Conservation (phyloP, 2,113 vertebrate genomes). For the Pterophyllum scalare region DNA sequence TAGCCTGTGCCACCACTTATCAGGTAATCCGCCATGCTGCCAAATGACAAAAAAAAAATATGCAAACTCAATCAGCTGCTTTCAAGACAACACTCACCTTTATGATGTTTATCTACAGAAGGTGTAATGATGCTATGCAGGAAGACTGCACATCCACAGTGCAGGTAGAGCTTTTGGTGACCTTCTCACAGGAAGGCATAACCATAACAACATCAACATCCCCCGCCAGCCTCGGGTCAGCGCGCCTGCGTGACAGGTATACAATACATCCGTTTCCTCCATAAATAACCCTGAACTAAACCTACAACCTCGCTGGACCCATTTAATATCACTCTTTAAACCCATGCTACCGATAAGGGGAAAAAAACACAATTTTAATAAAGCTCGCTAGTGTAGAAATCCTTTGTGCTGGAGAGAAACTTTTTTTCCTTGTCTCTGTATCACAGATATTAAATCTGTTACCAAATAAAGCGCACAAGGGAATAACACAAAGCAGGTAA, state of each 20-base stretch:
- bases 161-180: constrained; percentile 23
- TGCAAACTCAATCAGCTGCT: constrained; percentile 17
- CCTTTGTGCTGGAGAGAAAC: background rate
- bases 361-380: background rate
- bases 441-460: background rate
- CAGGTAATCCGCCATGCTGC: constrained; percentile 92
- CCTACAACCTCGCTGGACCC: background rate
- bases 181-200: constrained; percentile 51
- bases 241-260: constrained; percentile 17
- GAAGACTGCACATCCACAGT: constrained; percentile 16
- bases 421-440: no score
- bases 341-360: background rate
- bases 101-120: background rate
- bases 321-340: background rate
- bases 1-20: constrained; percentile 93
- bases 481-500: background rate
- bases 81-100: background rate
- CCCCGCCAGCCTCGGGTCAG: background rate
- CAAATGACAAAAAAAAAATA: constrained; percentile 31
- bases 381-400: background rate
- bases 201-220: constrained; percentile 66
- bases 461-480: background rate
- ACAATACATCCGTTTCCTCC: background rate
- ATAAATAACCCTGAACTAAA: background rate
- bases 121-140: background rate